Evolutionary conservation across 2,888 invertebrate species (phyloP).

Genomic region (Nudaria mundana): DNA sequence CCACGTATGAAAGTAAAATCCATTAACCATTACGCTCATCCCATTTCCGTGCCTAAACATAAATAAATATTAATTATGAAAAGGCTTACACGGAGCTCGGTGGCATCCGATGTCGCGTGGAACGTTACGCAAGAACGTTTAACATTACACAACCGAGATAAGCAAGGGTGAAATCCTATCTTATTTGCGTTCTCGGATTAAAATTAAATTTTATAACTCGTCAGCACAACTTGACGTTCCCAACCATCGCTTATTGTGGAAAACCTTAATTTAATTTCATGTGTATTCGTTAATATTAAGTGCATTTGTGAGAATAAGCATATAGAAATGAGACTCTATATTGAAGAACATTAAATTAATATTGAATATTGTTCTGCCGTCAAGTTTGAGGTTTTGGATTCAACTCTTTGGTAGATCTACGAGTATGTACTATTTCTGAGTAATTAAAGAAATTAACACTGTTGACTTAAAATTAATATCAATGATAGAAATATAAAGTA

Average conservation of each 20-base stretch:
- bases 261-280: slow-evolving; percentile 65
- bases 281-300: slow-evolving; percentile 57
- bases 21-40: slow-evolving; percentile 3
- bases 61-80: slow-evolving; percentile 21
- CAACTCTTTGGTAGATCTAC: no score
- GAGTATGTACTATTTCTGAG: no score
- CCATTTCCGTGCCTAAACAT: slow-evolving; percentile 8
- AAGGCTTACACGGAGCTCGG: slow-evolving; percentile 28
- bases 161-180: slow-evolving; percentile 73
- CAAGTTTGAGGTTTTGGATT: no score
- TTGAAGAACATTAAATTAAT: slow-evolving; percentile 19
- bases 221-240: slow-evolving; percentile 54
- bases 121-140: slow-evolving; percentile 42
- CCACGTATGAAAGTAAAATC: slow-evolving; percentile 2
- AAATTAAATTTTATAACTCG: slow-evolving; percentile 75
- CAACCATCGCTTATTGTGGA: slow-evolving; percentile 57
- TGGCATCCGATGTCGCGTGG: slow-evolving; percentile 37
- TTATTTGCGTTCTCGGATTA: slow-evolving; percentile 71
- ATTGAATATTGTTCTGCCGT: no score
- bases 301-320: slow-evolving; percentile 32
- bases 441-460: no score
- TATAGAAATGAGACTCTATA: slow-evolving; percentile 27
- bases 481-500: no score
- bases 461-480: no score
- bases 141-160: slow-evolving; percentile 52